Conservation (phyloP, 2,888 invertebrate genomes). For the Ischnura elegans region DNA sequence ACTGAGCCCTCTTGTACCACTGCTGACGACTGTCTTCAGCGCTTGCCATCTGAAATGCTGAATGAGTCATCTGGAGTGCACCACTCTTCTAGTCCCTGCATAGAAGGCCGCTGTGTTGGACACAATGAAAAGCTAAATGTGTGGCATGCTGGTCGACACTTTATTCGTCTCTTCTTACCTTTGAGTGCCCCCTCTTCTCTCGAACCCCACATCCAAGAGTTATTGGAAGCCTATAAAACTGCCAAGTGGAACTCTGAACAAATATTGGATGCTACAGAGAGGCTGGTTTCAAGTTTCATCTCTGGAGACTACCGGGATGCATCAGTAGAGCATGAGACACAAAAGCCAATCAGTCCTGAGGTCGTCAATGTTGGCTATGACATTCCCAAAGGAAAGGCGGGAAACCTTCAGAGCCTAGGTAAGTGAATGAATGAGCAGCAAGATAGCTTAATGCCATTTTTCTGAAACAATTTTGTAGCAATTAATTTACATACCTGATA, state of each 20-base stretch:
- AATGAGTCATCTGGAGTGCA: not conserved
- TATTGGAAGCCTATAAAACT: conserved; percentile 70
- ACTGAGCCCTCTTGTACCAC: conserved; percentile 73
- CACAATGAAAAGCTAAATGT: conserved; percentile 71
- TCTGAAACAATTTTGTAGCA: too few species aligned
- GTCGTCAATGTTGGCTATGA: not conserved
- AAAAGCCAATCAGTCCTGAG: not conserved
- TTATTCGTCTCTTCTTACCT: conserved; percentile 70
- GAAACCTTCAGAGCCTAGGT: conserved; percentile 27
- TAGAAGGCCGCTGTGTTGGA: conserved; percentile 53
- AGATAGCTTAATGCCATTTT: too few species aligned
- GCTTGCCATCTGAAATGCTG: conserved; percentile 49
- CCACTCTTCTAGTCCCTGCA: not conserved
- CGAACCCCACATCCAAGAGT: conserved; percentile 69
- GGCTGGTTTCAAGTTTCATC: conserved; percentile 69
- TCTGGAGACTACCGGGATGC: conserved; percentile 70
- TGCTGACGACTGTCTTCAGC: conserved; percentile 33
- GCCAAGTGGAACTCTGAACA: conserved; percentile 68
- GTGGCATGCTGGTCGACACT: conserved; percentile 71
- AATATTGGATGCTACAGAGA: conserved; percentile 69
- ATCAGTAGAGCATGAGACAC: not conserved
- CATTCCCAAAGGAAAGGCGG: not conserved
- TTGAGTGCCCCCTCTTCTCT: conserved; percentile 70
- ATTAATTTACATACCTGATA: too few species aligned
- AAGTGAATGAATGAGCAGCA: not conserved